Evolutionary conservation across 2,888 invertebrate genomes (phyloP), one percentile per base, ranked within the genome.

Genomic region (Poecilus cupreus): DNA sequence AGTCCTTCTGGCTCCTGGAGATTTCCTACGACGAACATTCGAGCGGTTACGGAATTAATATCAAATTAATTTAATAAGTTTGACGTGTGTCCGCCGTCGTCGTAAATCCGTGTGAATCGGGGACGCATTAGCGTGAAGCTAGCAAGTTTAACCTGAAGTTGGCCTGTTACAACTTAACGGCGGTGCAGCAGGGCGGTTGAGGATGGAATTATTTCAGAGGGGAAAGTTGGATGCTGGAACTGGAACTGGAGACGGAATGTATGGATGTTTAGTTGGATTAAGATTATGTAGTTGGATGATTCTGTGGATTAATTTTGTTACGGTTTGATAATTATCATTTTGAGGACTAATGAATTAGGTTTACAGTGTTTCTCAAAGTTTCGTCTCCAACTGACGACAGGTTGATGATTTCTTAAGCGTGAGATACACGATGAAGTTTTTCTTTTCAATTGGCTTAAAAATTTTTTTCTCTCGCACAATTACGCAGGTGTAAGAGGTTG

Each of bases 1-100:
- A 54, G 60, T 26, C 32, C 32, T 32, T 8, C 8, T 3, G 32
- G 32, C 32, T 32, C 4, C 32, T 32, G 24, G 13, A 60, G 60
- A 60, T 60, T 60, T 60, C 5, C 60, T 54, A 4, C 54, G 49
- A 49, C 49, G 49, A 49, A 49, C 54, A 54, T 22, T 26, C 26
- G 60, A 60, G 60, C 60, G 24, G 60, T 60, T 60, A 46, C 24
- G 79, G 79, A 79, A 68, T 79, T 79, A 79, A 79, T 79, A 79
- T 79, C 79, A 79, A 79, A 79, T 79, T 79, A 79, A 79, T 79
- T 79, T 79, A 79, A 79, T 79, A 79, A 79, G 68, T 79, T 79
- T 79, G 79, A 79, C 79, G 79, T 79, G 68, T 79, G 79, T 79
- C 79, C 79, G 79, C 68, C 51, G 24, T 76, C 37, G 64, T 32